Evolutionary conservation across 2,797 vertebrate genomes (phyloP), one percentile per base, ranked within the genome.

Genomic region (Apogon hyalosoma): DNA sequence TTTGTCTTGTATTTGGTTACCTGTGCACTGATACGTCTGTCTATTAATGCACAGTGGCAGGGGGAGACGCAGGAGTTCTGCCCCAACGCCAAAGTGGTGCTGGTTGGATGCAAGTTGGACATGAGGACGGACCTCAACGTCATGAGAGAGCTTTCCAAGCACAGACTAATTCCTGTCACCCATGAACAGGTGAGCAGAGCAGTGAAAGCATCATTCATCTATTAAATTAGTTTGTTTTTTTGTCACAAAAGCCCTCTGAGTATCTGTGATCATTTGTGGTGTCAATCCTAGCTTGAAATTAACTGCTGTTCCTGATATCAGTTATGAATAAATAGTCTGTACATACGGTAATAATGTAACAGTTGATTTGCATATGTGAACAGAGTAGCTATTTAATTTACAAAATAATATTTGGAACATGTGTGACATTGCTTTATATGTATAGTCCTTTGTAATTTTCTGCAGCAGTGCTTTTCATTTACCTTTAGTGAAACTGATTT

Each of bases 101-200:
- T 99, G 80, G 97, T 99, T 0, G 97, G 97, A 89, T 98, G 96
- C 89, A 99, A 99, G 87, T 77, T 98, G 93, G 97, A 99, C 92
- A 95, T 97, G 96, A 87, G 97, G 87, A 98, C 96, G 0, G 97
- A 99, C 90, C 58, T 98, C 16, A 95, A 93, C 73, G 96, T 97
- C 0, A 87, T 98, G 67, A 92, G 96, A 76, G 97, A 99, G 85
- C 95, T 99, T 15, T 97, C 97, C 88, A 98, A 97, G 87, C 96
- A 96, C 89, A 94, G 96, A 83, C 96, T 97, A 67, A 96, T 98
- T 74, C 97, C 97, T 0, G 95, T 98, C 56, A 98, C 97, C 1
- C 96, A 99, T 0, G 97, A 99, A 82, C 97, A 98, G 97, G 97
- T 98, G 69, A 91, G 82, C 36, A 54, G 38, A 1, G n/a, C 42